Base-by-base conservation (phyloP, 2,888 invertebrate genomes). In the Dichetophora obliterata region DNA sequence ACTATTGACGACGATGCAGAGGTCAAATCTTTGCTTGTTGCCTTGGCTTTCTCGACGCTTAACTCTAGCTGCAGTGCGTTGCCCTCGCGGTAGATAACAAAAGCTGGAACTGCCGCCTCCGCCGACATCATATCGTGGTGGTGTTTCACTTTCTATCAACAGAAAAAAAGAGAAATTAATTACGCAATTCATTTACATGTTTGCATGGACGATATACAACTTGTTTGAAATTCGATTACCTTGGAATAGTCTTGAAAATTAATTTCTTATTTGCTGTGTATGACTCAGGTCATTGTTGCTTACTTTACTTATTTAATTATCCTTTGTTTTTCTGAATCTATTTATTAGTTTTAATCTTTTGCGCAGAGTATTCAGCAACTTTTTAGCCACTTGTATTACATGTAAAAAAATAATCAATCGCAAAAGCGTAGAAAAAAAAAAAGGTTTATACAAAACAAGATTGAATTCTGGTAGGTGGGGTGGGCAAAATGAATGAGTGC, bases 51-150 rank as follows among this genome's bases (percentile, higher is more conserved):
- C 27, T 24, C 9, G 37, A 19, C 24, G 16, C 22, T 37, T 14
- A 19, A 19, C 1, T 24, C 19, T 11, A 16, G 22, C 59, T 82
- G 81, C 70, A 86, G 73, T 0, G 80, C 77, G 24, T 77, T 76
- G 50, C 84, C 83, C 48, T 82, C 78, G 57, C 79, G 77, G 43
- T 81, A 86, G 34, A 85, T 78, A 48, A 72, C 75, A 76, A 86
- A 85, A 14, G 82, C 81, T 1, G 54, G 52, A 37, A 24, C 14
- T 34, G 24, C n/a, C 22, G 37, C 16, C 19, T n/a, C 24, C 37
- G 43, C 34, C 5, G 71, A 24, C 43, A 59, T 24, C 43, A 59
- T 57, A 48, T 61, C 48, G 16, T 16, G 48, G 27, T 27, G 6
- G n/a, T n/a, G 34, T n/a, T 59, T 59, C n/a, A 37, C 54, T 54